These are phyloP conservation scores for Zosterops hypoxanthus DNA, from an alignment of 2,113 vertebrate species.

Conservation along the genomic window DNA sequence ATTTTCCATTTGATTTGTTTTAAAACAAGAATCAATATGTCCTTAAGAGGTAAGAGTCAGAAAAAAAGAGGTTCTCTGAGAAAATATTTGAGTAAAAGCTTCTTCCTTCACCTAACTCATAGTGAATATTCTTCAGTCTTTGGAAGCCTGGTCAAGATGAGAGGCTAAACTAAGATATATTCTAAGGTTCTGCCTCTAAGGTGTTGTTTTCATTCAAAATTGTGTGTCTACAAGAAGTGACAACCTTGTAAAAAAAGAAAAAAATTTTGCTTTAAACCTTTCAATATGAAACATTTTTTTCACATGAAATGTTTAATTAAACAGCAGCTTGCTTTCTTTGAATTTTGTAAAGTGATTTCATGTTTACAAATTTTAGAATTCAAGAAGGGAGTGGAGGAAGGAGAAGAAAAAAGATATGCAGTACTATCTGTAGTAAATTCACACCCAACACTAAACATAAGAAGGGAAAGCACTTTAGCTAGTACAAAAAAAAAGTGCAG, in stretches of 20 bases:
- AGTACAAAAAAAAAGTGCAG: neutral
- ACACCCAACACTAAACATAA: neutral
- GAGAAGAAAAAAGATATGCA: neutral
- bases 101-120: neutral
- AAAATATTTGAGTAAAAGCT: neutral
- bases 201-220: slow-evolving; percentile 5
- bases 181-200: neutral
- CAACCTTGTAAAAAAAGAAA: neutral
- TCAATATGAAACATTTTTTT: slow-evolving; percentile 34
- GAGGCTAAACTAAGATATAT: slow-evolving; percentile 2
- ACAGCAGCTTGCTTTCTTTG: slow-evolving; percentile 40
- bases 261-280: slow-evolving; percentile 16
- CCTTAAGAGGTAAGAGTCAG: neutral
- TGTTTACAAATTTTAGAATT: neutral
- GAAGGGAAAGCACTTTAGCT: slow-evolving; percentile 10
- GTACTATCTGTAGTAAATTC: slow-evolving; percentile 27
- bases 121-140: neutral
- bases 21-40: neutral
- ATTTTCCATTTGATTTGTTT: neutral
- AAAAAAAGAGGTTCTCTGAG: neutral
- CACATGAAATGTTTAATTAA: slow-evolving; percentile 40
- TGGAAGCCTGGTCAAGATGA: neutral
- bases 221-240: neutral
- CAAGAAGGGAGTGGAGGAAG: neutral
- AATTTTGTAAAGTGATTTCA: neutral